Percentiles rank a stretch among this genome's conserved stretches.
Conservation (phyloP, 2,888 invertebrate genomes). For the Agonopterix alstromeriana region DNA sequence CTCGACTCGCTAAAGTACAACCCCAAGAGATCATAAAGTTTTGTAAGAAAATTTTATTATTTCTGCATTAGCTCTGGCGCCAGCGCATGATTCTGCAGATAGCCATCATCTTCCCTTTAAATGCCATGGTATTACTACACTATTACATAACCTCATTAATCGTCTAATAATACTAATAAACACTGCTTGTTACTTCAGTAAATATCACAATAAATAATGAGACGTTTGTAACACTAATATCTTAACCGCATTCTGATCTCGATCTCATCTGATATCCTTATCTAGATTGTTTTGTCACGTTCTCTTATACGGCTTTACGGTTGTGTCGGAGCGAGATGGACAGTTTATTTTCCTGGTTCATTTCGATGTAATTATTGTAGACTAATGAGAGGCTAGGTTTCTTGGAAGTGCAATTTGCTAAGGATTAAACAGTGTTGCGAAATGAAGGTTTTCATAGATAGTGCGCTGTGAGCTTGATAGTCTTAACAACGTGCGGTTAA, state of each 20-base stretch:
- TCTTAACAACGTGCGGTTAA: too few relatives aligned
- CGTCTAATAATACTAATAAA: slow-evolving; percentile 24
- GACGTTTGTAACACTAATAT: slow-evolving; percentile 54
- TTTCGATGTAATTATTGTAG: slow-evolving; percentile 51
- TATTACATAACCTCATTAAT: too few relatives aligned
- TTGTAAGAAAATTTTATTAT: too few relatives aligned
- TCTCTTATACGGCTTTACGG: slow-evolving; percentile 24
- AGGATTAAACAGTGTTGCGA: slow-evolving; percentile 28
- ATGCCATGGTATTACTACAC: too few relatives aligned
- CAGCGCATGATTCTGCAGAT: too few relatives aligned
- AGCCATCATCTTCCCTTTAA: too few relatives aligned
- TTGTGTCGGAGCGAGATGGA: slow-evolving; percentile 34
- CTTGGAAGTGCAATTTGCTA: slow-evolving; percentile 43
- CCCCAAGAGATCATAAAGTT: too few relatives aligned
- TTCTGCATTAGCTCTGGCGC: neutral
- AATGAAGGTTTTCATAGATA: slow-evolving; percentile 3
- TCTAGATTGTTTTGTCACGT: slow-evolving; percentile 58
- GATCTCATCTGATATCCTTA: slow-evolving; percentile 56
- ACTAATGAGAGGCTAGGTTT: slow-evolving; percentile 45
- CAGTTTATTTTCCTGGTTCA: slow-evolving; percentile 31
- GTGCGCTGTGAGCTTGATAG: too few relatives aligned
- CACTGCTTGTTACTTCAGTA: slow-evolving; percentile 29
- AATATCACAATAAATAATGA: slow-evolving; percentile 56
- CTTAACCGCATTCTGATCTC: slow-evolving; percentile 46
- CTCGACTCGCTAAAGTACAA: too few relatives aligned